Evolutionary conservation across 2,888 invertebrate genomes (phyloP), one percentile per base, ranked within the genome.

Genomic region (Prosapia bicincta): DNA sequence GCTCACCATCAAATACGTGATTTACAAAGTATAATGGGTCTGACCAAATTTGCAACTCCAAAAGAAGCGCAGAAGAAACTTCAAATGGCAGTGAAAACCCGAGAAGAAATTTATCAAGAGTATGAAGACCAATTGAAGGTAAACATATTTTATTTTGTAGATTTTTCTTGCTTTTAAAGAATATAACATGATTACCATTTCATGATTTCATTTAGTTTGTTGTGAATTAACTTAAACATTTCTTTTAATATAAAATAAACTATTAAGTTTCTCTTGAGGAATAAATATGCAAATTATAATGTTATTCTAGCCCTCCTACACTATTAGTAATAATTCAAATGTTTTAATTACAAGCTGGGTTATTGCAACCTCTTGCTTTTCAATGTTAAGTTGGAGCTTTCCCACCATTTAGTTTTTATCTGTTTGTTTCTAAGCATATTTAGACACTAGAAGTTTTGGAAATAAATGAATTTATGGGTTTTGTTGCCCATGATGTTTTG

Each of bases 11-110:
- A 76, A 23, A 69, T 72, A 10, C 7, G 28, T 15, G 71, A 76
- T 15, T 25, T 76, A 7, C 74, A 76, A 30, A 72, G 76, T 65
- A 32, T 76, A 9, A 26, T 71, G 20, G 76, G 76, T 13, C 67
- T 76, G 26, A 38, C 66, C 54, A 87, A 88, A 69, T 87, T 88
- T 79, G 84, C 90, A 66, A 87, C 88, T 38, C 89, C 91, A 0
- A 86, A 88, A 25, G 86, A 89, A 38, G 91, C 91, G 3, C 89
- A 90, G 78, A 88, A 87, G 65, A 91, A 90, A 82, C 85, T 93
- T 13, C 88, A 89, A 30, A 87, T 89, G 78, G 89, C 90, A 23
- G 88, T 89, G 0, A 88, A 88, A 71, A 89, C 88, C 25, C 85
- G 89, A 66, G 88, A 90, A 77, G 88, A 90, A 78, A 87, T 91